A percentile compares a stretch with the other conserved stretches of the same genome.
phyloP scores from a whole-genome alignment of 2,113 vertebrate species.

The Sporophila hypoxantha region DNA sequence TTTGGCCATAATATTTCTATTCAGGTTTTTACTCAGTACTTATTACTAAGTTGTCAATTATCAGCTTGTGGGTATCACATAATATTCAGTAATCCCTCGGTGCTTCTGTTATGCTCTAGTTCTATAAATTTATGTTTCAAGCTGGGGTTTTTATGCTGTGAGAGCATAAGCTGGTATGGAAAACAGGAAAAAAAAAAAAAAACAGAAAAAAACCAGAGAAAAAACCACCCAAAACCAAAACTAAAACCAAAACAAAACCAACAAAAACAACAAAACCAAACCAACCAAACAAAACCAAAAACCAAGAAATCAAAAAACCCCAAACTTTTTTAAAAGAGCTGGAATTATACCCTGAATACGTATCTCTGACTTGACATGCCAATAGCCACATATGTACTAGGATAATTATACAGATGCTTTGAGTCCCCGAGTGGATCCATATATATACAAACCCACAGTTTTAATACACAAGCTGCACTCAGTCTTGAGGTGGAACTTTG shows the following conservation, averaged over 20 bases:
- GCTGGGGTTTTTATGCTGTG: not conserved
- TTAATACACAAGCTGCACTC: not conserved
- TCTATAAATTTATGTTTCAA: not conserved
- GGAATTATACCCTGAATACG: not conserved
- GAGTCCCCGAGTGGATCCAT: not conserved
- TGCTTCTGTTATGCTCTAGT: not conserved
- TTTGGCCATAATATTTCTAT: not conserved
- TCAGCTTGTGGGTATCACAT: not conserved
- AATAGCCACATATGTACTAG: not conserved
- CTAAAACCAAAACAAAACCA: not conserved
- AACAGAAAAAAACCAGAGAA: too few species aligned
- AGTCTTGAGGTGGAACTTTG: not conserved
- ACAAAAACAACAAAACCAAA: not conserved
- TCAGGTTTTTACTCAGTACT: not conserved
- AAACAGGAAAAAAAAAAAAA: not conserved
- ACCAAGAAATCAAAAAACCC: not conserved
- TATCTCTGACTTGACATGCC: not conserved
- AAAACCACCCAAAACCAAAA: not conserved
- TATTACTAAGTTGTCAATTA: not conserved
- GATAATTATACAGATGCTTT: not conserved
- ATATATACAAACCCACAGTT: not conserved
- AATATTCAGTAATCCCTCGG: not conserved
- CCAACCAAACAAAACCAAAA: not conserved
- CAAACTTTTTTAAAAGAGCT: not conserved
- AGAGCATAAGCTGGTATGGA: not conserved